Evolutionary conservation across 2,888 invertebrate species (phyloP).

Genomic region (Drosophila anceps): DNA sequence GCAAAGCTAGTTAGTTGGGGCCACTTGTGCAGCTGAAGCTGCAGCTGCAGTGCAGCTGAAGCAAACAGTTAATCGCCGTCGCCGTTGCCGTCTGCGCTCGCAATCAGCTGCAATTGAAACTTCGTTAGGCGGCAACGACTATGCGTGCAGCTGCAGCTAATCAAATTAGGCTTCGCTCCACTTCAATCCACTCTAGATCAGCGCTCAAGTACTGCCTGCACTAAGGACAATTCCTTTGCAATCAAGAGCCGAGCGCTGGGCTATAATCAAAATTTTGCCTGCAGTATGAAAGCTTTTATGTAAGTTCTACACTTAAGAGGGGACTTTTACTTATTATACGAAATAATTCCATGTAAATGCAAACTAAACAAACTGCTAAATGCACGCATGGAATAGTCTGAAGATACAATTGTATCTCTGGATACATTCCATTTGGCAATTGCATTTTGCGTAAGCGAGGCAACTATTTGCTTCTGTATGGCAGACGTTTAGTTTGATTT

Average conservation of each 20-base stretch:
- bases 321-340: constrained; percentile 41
- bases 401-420: constrained; percentile 16
- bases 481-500: constrained; percentile 68
- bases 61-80: constrained; percentile 25
- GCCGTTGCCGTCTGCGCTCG: constrained; percentile 8
- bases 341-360: constrained; percentile 66
- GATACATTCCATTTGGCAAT: constrained; percentile 34
- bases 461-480: constrained; percentile 40
- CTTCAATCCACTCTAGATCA: neutral
- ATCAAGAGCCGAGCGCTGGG: constrained; percentile 28
- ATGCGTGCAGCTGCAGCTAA: constrained; percentile 29
- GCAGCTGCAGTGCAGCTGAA: neutral
- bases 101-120: constrained; percentile 50
- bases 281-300: neutral
- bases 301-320: neutral
- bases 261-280: constrained; percentile 26
- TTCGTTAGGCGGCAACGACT: constrained; percentile 30
- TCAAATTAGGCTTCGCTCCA: constrained; percentile 28
- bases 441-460: constrained; percentile 13
- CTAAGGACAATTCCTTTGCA: constrained; percentile 30
- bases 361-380: constrained; percentile 52
- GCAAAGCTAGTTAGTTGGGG: constrained; percentile 12
- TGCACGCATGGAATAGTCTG: constrained; percentile 7
- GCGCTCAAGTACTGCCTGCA: constrained; percentile 2
- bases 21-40: constrained; percentile 16